phyloP scores from a whole-genome alignment of 2,113 vertebrate genomes.

The Ranitomeya imitator region DNA sequence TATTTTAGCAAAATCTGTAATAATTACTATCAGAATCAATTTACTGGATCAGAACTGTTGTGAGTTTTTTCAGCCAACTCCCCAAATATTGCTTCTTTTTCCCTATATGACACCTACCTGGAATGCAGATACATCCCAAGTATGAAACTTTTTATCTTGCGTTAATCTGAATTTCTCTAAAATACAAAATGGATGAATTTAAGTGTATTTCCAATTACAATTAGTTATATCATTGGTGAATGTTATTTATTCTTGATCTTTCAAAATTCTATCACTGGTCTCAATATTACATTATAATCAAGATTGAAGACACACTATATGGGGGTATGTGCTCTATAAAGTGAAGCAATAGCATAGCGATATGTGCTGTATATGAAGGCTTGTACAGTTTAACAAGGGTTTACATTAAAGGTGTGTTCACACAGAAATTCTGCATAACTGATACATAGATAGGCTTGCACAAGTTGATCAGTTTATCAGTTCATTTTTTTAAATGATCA shows the following conservation, averaged over 20 bases:
- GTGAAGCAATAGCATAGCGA: too few relatives aligned
- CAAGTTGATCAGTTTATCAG: too few relatives aligned
- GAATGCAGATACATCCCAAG: not conserved
- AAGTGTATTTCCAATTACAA: too few relatives aligned
- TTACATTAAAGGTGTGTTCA: too few relatives aligned
- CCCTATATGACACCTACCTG: slow-evolving; percentile 14
- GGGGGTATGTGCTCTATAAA: too few relatives aligned
- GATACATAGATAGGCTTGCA: too few relatives aligned
- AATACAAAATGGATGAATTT: not conserved
- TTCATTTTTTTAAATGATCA: too few relatives aligned
- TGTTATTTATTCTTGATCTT: not conserved
- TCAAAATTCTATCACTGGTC: not conserved
- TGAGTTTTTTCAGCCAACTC: not conserved
- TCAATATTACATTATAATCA: too few relatives aligned
- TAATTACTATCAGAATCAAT: slow-evolving; percentile 48
- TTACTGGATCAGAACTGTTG: slow-evolving; percentile 17
- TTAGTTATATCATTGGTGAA: not conserved
- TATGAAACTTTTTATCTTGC: not conserved
- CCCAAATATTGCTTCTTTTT: not conserved
- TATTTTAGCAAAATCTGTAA: slow-evolving; percentile 29
- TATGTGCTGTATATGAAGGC: too few relatives aligned
- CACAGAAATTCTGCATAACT: too few relatives aligned
- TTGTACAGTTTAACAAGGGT: too few relatives aligned
- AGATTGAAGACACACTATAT: not conserved
- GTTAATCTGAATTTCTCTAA: not conserved